Percentiles rank a stretch among this genome's conserved stretches.
phyloP scores from a whole-genome alignment of 2,113 vertebrate species.

The Glaucomys volans region DNA sequence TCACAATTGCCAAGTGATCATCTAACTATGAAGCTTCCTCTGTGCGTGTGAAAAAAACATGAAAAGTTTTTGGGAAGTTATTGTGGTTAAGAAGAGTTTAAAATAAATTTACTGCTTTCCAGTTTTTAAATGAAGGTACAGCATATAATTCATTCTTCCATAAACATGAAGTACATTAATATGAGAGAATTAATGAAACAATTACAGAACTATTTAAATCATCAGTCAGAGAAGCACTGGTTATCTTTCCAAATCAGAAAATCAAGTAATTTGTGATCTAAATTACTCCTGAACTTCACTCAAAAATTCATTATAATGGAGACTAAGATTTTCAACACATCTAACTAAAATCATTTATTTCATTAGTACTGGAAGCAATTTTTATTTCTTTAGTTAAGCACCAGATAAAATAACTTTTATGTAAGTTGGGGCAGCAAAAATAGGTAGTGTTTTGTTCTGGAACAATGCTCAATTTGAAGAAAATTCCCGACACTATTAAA shows the following conservation, averaged over 20 bases:
- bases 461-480: not conserved
- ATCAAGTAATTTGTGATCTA: not conserved
- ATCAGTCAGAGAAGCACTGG: not conserved
- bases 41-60: not conserved
- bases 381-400: not conserved
- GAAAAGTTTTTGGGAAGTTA: not conserved
- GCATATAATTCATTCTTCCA: not conserved
- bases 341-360: not conserved
- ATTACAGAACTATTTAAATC: slow-evolving; percentile 49
- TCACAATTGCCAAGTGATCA: not conserved
- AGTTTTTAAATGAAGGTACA: not conserved
- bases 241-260: not conserved
- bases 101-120: not conserved
- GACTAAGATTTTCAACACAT: not conserved
- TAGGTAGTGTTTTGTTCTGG: not conserved
- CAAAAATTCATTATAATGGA: not conserved
- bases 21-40: not conserved
- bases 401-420: not conserved
- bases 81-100: not conserved
- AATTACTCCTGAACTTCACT: not conserved
- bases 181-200: not conserved
- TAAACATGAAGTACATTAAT: not conserved
- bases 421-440: not conserved
- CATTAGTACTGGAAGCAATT: not conserved
- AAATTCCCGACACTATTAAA: not conserved